Conservation (phyloP, 1,140 invertebrate species). For the Akabosia matsudoensis region DNA sequence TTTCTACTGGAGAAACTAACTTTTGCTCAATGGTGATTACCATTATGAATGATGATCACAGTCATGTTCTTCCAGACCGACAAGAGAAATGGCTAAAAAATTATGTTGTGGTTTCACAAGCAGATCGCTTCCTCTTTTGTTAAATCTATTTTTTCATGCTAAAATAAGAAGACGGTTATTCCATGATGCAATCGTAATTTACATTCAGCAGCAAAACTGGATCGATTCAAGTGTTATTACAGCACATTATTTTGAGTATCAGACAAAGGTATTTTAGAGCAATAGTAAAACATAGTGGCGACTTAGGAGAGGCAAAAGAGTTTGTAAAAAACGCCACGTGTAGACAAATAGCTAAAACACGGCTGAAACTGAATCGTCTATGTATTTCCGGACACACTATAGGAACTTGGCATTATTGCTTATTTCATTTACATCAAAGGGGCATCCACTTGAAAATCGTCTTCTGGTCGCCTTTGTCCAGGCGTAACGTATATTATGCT, state of each 20-base stretch:
- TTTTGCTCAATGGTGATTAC: neutral
- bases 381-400: too few species aligned
- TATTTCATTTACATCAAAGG: constrained; percentile 17
- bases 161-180: too few species aligned
- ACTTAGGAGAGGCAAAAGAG: neutral
- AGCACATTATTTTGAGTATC: neutral
- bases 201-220: neutral
- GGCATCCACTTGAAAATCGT: neutral
- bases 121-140: too few species aligned
- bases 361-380: too few species aligned
- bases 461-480: neutral
- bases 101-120: too few species aligned
- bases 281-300: neutral
- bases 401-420: too few species aligned
- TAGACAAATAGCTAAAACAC: neutral
- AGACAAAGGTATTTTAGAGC: neutral
- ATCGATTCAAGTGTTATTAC: neutral
- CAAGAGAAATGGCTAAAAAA: too few species aligned
- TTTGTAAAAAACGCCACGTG: constrained; percentile 22
- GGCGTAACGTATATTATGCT: neutral
- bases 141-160: too few species aligned
- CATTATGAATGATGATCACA: neutral
- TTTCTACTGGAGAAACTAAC: constrained; percentile 1
- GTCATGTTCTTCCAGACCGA: neutral
- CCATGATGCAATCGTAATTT: constrained; percentile 13